These are phyloP conservation scores for Minunthozetes semirufus DNA, from an alignment of 2,888 invertebrate genomes.

Conservation along the genomic window DNA sequence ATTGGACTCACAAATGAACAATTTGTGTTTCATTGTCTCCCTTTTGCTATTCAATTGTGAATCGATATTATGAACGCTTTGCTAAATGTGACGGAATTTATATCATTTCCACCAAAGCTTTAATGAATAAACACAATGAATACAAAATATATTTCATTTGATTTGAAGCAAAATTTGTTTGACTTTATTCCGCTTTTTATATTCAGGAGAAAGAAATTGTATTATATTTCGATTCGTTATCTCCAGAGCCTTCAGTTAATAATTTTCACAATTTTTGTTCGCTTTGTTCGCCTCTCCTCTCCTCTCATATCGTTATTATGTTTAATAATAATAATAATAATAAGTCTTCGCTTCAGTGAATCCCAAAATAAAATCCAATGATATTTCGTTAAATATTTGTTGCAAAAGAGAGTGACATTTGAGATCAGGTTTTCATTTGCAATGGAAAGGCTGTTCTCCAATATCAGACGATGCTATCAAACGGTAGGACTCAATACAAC, in stretches of 20 bases:
- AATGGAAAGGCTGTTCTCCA: constrained; percentile 7
- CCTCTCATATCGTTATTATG: not conserved
- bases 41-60: not conserved
- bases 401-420: constrained; percentile 12
- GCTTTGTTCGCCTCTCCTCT: no score
- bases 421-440: constrained; percentile 3
- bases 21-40: constrained; percentile 21
- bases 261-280: no score
- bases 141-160: not conserved
- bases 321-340: constrained; percentile 24
- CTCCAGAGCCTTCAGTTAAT: no score
- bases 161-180: not conserved
- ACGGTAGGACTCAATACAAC: not conserved
- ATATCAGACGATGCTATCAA: not conserved
- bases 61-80: no score
- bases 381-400: constrained; percentile 10
- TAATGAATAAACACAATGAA: no score
- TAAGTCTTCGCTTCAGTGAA: not conserved
- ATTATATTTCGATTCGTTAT: constrained; percentile 5
- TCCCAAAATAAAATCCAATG: constrained; percentile 1
- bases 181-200: no score
- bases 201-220: not conserved
- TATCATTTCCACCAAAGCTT: not conserved
- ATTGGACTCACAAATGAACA: constrained; percentile 14
- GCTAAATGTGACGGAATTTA: not conserved